These are phyloP conservation scores for Xestobium rufovillosum DNA, from an alignment of 2,888 invertebrate genomes.

Conservation along the genomic window DNA sequence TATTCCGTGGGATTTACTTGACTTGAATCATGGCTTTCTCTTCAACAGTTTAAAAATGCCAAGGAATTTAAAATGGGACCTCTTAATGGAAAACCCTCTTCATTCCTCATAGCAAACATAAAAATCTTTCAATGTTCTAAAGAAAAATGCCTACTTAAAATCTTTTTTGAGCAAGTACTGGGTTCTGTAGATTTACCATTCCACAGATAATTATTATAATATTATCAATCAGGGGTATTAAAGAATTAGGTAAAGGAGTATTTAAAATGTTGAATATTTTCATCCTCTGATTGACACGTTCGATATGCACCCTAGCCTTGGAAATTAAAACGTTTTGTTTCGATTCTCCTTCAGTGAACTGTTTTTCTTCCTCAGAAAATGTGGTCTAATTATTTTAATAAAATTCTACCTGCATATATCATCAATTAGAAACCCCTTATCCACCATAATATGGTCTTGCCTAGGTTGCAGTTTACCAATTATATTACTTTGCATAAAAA, in stretches of 20 bases:
- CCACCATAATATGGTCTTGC: too few species aligned
- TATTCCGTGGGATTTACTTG: too few species aligned
- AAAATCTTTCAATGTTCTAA: too few species aligned
- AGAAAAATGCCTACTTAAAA: too few species aligned
- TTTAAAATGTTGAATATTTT: constrained; percentile 11
- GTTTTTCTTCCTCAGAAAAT: constrained; percentile 15
- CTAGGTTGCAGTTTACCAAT: too few species aligned
- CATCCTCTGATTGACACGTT: constrained; percentile 11
- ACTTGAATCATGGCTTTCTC: too few species aligned
- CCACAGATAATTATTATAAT: constrained; percentile 13
- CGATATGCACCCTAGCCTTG: constrained; percentile 17
- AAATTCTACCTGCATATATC: constrained; percentile 8
- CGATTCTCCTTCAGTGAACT: constrained; percentile 13
- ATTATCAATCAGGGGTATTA: constrained; percentile 11
- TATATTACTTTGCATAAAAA: too few species aligned
- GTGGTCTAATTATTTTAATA: constrained; percentile 14
- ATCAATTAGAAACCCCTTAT: constrained; percentile 15
- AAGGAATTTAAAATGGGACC: too few species aligned
- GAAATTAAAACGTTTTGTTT: constrained; percentile 12
- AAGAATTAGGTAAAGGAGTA: constrained; percentile 7
- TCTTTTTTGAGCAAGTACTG: too few species aligned
- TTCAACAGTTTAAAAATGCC: too few species aligned
- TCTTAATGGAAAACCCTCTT: too few species aligned
- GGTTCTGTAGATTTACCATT: constrained; percentile 10
- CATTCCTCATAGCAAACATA: too few species aligned